Base-by-base conservation (phyloP, 2,797 vertebrate species). In the Alectoris magna region DNA sequence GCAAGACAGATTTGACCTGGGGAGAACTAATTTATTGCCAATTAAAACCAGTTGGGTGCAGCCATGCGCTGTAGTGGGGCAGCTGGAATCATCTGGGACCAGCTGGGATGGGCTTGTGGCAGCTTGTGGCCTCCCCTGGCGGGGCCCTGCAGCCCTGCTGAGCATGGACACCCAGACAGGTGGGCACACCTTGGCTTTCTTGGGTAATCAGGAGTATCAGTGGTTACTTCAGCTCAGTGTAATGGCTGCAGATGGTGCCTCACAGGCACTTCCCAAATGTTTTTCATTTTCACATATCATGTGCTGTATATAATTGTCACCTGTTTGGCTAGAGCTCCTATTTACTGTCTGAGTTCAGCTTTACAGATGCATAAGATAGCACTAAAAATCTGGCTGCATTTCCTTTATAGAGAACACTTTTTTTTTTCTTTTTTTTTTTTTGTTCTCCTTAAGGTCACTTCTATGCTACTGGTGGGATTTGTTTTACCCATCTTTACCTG, bases 71-170 rank as follows among this genome's bases (percentile, higher is more conserved):
- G 27, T 1, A 2, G 5, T 16, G 62, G 48, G 19, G 71, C 26
- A 0, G 17, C 48, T 8, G 58, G 31, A 51, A 46, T 36, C 4
- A 2, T 21, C 19, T 2, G 23, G 44, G 18, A 63, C 55, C 11
- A 9, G 24, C 41, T 3, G 3, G 8, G 18, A 7, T 21, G 1
- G 8, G 39, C 4, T 0, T 2, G 2, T 16, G 26, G 14, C 51
- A 53, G 27, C 51, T 15, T 9, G 34, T 9, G 15, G 51, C 15
- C 51, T 29, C 27, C 26, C 26, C 51, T 29, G 9, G 9, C 51
- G 17, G 26, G 26, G 51, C 27, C 14, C 15, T 53, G 51, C 51
- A 53, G 14, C 14, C 51, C 51, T 2, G 26, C 26, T 51, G 49
- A 5, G 49, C 49, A 51, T 7, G 14, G 49, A 51, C 26, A 27